A percentile compares a stretch with the other conserved stretches of the same genome.
These are phyloP conservation scores for Epinephelus moara DNA, from an alignment of 2,113 vertebrate species.

Conservation along the genomic window DNA sequence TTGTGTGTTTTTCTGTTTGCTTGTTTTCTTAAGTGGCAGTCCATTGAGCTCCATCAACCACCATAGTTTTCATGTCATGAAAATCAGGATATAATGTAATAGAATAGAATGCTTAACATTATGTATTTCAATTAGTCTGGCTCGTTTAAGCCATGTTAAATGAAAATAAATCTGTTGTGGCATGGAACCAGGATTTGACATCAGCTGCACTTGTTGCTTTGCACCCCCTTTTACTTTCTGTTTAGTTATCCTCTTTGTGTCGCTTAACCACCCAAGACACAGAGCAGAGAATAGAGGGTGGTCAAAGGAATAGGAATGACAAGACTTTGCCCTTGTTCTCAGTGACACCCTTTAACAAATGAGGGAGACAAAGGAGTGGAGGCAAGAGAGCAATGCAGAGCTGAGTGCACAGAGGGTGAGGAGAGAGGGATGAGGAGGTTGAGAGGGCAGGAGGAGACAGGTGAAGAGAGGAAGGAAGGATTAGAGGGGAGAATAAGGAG, in stretches of 20 bases:
- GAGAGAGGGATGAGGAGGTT: constrained; percentile 59
- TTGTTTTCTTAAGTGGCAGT: neutral
- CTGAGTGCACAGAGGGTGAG: constrained; percentile 58
- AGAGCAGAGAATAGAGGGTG: constrained; percentile 16
- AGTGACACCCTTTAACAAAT: constrained; percentile 69
- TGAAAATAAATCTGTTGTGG: neutral
- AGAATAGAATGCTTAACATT: neutral
- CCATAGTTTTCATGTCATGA: neutral
- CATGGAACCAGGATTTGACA: neutral
- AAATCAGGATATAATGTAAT: neutral
- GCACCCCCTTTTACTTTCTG: constrained; percentile 1
- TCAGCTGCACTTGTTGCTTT: constrained; percentile 47
- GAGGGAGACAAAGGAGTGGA: constrained; percentile 57
- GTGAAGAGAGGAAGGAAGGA: constrained; percentile 62
- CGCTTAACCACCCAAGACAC: neutral
- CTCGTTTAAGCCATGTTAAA: neutral
- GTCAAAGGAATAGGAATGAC: constrained; percentile 28
- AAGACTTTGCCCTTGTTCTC: constrained; percentile 71
- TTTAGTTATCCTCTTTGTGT: neutral
- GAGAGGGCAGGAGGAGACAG: constrained; percentile 54
- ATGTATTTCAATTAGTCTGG: neutral
- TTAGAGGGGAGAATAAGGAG: constrained; percentile 59
- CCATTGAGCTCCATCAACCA: neutral
- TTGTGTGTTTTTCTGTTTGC: neutral
- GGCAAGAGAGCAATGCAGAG: constrained; percentile 50